Evolutionary conservation across 2,888 invertebrate species (phyloP).

Genomic region (Apodemia mormo): DNA sequence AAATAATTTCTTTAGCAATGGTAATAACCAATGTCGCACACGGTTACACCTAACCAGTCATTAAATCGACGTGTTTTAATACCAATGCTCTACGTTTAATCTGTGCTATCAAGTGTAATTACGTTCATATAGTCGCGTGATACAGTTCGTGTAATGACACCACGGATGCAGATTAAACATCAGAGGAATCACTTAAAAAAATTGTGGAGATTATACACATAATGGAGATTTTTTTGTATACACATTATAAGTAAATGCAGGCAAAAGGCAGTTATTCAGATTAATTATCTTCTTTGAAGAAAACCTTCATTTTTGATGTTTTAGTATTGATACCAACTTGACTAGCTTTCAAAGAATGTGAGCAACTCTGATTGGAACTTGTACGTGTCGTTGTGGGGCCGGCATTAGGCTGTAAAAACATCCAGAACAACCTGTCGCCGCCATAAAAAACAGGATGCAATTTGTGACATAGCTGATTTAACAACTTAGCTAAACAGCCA

Average conservation of each 20-base stretch:
- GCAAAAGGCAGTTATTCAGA: too few species aligned
- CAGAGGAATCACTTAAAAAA: too few species aligned
- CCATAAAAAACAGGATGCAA: slow-evolving; percentile 31
- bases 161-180: too few species aligned
- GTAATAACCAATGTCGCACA: slow-evolving; percentile 23
- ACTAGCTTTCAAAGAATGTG: not conserved
- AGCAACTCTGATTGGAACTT: not conserved
- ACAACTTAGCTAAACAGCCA: slow-evolving; percentile 14
- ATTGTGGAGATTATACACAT: too few species aligned
- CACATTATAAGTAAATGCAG: too few species aligned
- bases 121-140: slow-evolving; percentile 12
- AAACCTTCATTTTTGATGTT: too few species aligned
- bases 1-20: slow-evolving; percentile 21
- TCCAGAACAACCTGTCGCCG: slow-evolving; percentile 22
- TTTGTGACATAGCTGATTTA: slow-evolving; percentile 20
- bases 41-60: not conserved
- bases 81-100: not conserved
- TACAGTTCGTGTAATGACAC: not conserved
- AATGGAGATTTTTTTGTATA: too few species aligned
- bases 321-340: not conserved
- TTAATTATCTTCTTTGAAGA: too few species aligned
- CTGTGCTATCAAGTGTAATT: slow-evolving; percentile 9
- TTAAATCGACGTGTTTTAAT: slow-evolving; percentile 4
- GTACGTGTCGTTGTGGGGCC: slow-evolving; percentile 1
- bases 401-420: slow-evolving; percentile 12